Evolutionary conservation across 2,888 invertebrate genomes (phyloP), one percentile per base, ranked within the genome.

Genomic region (Melieria picta): DNA sequence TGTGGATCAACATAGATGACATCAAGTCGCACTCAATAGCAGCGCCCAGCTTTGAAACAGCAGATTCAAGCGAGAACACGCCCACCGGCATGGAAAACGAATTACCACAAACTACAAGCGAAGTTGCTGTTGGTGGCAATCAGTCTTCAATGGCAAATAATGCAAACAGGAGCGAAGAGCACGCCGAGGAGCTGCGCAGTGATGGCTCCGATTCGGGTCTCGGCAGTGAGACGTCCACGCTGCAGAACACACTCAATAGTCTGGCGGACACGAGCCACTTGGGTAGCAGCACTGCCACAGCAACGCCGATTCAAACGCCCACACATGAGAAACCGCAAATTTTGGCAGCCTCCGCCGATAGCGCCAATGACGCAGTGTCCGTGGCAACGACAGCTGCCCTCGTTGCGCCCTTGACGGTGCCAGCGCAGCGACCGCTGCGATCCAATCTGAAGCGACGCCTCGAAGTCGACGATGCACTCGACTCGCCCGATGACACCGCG

Each of bases 121-220:
- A 42, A 4, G 43, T 10, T n/a, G 42, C 60, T 46, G 63, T 58
- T 5, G 65, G 61, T 64, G 48, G 58, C 45, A 58, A 45, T 52
- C 16, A 55, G 65, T 65, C 68, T 30, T 56, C 58, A 1, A 50
- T 3, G 6, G 46, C n/a, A 10, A 42, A 60, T 43, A 47, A 11
- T 7, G 42, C 57, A 7, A 50, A 55, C 47, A 56, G 56, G 5
- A 58, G 63, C 46, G 30, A 55, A 11, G 72, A 43, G 9, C 64
- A 73, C 5, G 70, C 73, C 10, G 82, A 81, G 50, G 82, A 84
- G 65, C 71, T 84, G 48, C 91, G 91, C 80, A 89, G 93, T 69
- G 94, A 93, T 57, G 94, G 94, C 82, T 94, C 94, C 67, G 95
- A 95, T 86, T 95, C 94, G 0, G 95, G 95, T 0, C 85, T 95